Base-by-base conservation (phyloP, 2,888 invertebrate species). In the Ormia ochracea region DNA sequence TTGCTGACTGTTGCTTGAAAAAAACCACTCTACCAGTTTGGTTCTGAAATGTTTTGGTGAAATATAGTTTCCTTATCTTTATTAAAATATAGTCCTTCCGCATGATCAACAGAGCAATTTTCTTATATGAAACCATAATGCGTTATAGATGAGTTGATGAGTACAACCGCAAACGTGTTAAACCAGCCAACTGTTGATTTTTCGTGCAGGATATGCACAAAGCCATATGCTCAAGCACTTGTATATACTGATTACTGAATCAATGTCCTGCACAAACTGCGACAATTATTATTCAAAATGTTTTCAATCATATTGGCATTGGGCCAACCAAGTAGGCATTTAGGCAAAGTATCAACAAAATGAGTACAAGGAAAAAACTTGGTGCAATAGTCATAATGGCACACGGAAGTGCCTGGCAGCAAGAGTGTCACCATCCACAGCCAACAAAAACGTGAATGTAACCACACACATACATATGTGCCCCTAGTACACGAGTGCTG, bases 361-460 rank as follows among this genome's bases (percentile, higher is more conserved):
- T 74, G 63, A n/a, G 26, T 43, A 65, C 65, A 65, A 58, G 36
- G 45, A 63, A 65, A 54, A 70, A 70, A 50, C 38, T 50, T 33
- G 38, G 69, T 38, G 56, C 41, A 73, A 61, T 63, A 41, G 36
- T 68, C 69, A 59, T 59, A 75, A 65, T 43, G 65, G 45, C 50
- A 65, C 63, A 61, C 79, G 79, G 79, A 79, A 66, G 70, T 70
- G 50, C 45, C 70, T 59, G 59, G 45, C 65, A 75, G 74, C 59
- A 59, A 59, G 63, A 58, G 70, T 59, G 45, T 31, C 69, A 70
- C 52, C 79, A 79, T 52, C 21, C 63, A 58, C 48, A 56, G 50
- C 56, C 56, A 66, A 50, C 19, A 72, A 36, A 36, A 72, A 56
- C 28, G 45, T 56, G 17, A 31, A 48, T 26, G 48, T 36, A 43